Conservation (phyloP, 2,797 vertebrate genomes). For the Dipus sagitta region DNA sequence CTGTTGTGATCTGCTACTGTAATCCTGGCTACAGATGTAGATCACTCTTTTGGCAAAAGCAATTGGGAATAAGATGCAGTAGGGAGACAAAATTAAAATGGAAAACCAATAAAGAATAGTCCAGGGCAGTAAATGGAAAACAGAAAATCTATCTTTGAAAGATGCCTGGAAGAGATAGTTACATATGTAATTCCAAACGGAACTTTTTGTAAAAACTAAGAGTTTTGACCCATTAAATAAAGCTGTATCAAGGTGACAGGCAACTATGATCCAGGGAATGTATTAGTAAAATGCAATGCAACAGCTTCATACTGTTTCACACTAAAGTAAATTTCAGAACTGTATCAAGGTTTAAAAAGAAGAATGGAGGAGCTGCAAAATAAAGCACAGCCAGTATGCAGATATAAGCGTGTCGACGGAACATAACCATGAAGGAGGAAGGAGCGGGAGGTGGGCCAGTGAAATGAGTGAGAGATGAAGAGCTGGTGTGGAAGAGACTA, state of each 20-base stretch:
- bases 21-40: not conserved
- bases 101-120: constrained; percentile 41
- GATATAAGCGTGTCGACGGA: constrained; percentile 7
- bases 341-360: not conserved
- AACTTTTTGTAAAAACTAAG: not conserved
- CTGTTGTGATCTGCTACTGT: not conserved
- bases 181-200: constrained; percentile 14
- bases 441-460: not conserved
- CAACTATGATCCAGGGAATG: not conserved
- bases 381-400: constrained; percentile 39
- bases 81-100: constrained; percentile 51
- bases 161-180: not conserved
- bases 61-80: not conserved
- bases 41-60: constrained; percentile 2
- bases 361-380: constrained; percentile 39
- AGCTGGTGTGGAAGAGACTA: constrained; percentile 49
- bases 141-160: constrained; percentile 16
- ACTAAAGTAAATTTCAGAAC: constrained; percentile 27
- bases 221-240: constrained; percentile 30
- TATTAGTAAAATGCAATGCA: constrained; percentile 42
- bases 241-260: not conserved
- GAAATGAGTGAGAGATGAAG: constrained; percentile 42
- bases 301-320: not conserved
- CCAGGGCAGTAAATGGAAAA: not conserved
- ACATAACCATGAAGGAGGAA: not conserved